Evolutionary conservation across 2,888 invertebrate genomes (phyloP), one percentile per base, ranked within the genome.

Genomic region (Phaedon cochleariae): DNA sequence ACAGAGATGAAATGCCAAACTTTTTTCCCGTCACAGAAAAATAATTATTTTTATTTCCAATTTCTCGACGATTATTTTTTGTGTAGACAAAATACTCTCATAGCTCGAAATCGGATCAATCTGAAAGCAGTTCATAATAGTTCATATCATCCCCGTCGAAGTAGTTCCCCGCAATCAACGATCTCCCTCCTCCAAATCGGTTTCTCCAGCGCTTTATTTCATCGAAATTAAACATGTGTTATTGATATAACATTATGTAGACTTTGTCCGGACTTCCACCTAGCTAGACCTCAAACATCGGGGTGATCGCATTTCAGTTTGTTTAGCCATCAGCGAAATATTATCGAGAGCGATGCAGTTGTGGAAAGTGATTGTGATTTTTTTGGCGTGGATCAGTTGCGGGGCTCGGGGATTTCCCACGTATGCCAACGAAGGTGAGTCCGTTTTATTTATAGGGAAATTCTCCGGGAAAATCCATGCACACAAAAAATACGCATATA

Each of bases 291-390:
- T 26, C 41, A 15, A 12, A 2, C 15, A 4, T 41, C 15, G 15
- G 10, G 1, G 41, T n/a, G 41, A 41, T 41, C 41, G 2, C 10
- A 41, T 41, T 41, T 41, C 41, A 15, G 41, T 41, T 41, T n/a
- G n/a, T n/a, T n/a, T n/a, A n/a, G n/a, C n/a, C 4, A 12, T 41
- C 41, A 2, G 15, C 46, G 18, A 45, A 26, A 15, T 18, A n/a
- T n/a, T n/a, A n/a, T n/a, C n/a, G 45, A 45, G 37, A 41, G 12
- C 41, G 41, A 57, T 57, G 57, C 21, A 26, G 21, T 45, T 17
- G 2, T 26, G 41, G 45, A 57, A 57, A 57, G 57, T 57, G 57
- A 45, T 46, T 1, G 45, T 29, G 15, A 26, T 57, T 22, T n/a
- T 57, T 45, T 37, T 57, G 17, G 18, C 29, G 26, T 46, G 57